Percentiles rank a stretch among this genome's conserved stretches.
phyloP scores from a whole-genome alignment of 2,888 invertebrate species.

The Rhorus exstirpatorius region DNA sequence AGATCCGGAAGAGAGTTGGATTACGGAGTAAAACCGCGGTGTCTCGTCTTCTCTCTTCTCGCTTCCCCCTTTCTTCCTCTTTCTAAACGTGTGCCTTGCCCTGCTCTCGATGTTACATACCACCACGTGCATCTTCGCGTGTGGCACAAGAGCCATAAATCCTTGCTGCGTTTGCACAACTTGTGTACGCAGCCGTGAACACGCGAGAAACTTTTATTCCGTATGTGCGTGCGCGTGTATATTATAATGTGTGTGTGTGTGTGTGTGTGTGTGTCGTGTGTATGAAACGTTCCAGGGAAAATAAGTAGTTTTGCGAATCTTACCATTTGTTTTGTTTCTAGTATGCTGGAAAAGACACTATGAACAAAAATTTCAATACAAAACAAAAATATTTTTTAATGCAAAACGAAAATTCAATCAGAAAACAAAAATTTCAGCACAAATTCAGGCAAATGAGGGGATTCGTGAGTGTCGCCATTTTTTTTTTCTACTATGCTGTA shows the following conservation, averaged over 20 bases:
- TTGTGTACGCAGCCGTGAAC: constrained; percentile 73
- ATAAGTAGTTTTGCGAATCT: not conserved
- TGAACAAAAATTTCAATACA: not conserved
- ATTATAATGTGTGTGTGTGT: not conserved
- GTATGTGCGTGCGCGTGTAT: not conserved
- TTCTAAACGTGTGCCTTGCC: constrained; percentile 38
- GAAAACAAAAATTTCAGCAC: no score
- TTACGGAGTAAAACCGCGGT: constrained; percentile 70
- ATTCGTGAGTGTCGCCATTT: no score
- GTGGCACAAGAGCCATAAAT: constrained; percentile 71
- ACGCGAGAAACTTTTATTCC: constrained; percentile 64
- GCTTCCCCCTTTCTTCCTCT: not conserved
- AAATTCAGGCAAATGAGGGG: no score
- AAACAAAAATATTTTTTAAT: not conserved
- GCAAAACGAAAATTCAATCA: no score
- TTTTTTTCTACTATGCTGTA: no score
- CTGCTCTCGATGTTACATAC: constrained; percentile 25
- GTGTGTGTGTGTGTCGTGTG: not conserved
- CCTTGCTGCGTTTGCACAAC: constrained; percentile 71
- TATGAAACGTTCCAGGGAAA: not conserved
- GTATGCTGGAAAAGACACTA: no score
- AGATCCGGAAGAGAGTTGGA: constrained; percentile 73
- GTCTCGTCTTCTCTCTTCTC: constrained; percentile 46
- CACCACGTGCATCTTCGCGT: constrained; percentile 71
- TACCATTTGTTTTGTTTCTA: not conserved